Base-by-base conservation (phyloP, 2,888 invertebrate genomes). In the Cerceris rybyensis region DNA sequence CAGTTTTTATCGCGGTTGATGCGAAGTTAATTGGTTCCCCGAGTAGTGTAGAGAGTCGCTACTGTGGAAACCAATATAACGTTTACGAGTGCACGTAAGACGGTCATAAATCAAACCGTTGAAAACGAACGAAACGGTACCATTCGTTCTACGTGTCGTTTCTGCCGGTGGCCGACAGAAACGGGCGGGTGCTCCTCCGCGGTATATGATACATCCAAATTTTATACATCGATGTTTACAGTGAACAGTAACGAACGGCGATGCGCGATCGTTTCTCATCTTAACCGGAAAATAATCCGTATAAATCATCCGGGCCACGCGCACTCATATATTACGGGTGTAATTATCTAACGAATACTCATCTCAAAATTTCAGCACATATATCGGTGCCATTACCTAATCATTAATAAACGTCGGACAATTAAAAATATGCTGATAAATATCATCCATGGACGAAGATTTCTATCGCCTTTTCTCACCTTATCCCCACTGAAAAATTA, bases 21-120 rank as follows among this genome's bases (percentile, higher is more conserved):
- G 64, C 70, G 76, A 78, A 74, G 74, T 81, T 83, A 83, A 83
- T 83, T 83, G 81, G 81, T 81, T 70, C 63, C 52, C 69, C 65
- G 72, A 78, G 84, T 72, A 66, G 60, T 70, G 65, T 70, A 63
- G 66, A 65, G 58, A 14, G 75, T 39, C 66, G 75, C 82, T 76
- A 72, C 80, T 60, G 77, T 71, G 80, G 72, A 85, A 82, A 80
- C 85, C 80, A 80, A 84, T 84, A 85, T 85, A 85, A 85, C 80
- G 76, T 80, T 84, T 82, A 84, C 80, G 84, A 82, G 81, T 81
- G 75, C 82, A 52, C 75, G 76, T 71, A 84, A 84, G 78, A 74
- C 66, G 83, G 69, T 74, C 85, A 74, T 84, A 84, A 85, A 83
- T 83, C 83, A 83, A 77, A 79, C 54, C 58, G 61, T 28, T 72